A percentile compares a stretch with the other conserved stretches of the same genome.
Evolutionary conservation across 2,888 invertebrate genomes (phyloP).

Genomic region (Pediacus dermestoides): DNA sequence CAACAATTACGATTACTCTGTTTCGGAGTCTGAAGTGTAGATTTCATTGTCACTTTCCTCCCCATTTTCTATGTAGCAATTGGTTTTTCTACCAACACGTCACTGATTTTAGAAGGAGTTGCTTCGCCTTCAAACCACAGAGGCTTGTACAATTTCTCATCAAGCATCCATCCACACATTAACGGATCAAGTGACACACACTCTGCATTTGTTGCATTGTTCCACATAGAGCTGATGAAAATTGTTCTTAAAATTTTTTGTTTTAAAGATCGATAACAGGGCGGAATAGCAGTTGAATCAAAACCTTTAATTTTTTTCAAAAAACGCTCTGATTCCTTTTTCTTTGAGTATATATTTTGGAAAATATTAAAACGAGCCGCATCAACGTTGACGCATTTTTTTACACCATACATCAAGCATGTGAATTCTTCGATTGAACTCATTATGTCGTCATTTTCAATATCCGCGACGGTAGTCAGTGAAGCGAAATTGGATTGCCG

Average conservation of each 20-base stretch:
- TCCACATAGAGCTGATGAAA: slow-evolving; percentile 13
- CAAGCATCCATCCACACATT: neutral
- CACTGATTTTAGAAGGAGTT: neutral
- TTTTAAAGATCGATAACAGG: slow-evolving; percentile 6
- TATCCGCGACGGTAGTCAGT: slow-evolving; percentile 1
- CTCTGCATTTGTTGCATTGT: slow-evolving; percentile 7
- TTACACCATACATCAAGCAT: neutral
- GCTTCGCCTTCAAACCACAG: neutral
- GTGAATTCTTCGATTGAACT: neutral
- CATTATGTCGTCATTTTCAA: neutral
- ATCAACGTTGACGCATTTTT: neutral
- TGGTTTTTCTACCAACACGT: neutral
- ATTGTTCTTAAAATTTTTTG: slow-evolving; percentile 11
- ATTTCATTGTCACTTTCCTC: slow-evolving; percentile 1
- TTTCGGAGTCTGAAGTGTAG: too few relatives aligned
- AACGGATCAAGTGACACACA: neutral
- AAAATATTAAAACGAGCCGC: neutral
- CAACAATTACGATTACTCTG: too few relatives aligned
- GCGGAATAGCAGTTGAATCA: slow-evolving; percentile 1
- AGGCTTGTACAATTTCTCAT: too few relatives aligned
- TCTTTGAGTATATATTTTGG: neutral
- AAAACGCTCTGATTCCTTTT: neutral
- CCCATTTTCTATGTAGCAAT: neutral
- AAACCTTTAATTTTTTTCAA: slow-evolving; percentile 1
- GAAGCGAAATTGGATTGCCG: neutral